These are phyloP conservation scores for Stenodema calcarata DNA, from an alignment of 2,888 invertebrate genomes.

Conservation along the genomic window DNA sequence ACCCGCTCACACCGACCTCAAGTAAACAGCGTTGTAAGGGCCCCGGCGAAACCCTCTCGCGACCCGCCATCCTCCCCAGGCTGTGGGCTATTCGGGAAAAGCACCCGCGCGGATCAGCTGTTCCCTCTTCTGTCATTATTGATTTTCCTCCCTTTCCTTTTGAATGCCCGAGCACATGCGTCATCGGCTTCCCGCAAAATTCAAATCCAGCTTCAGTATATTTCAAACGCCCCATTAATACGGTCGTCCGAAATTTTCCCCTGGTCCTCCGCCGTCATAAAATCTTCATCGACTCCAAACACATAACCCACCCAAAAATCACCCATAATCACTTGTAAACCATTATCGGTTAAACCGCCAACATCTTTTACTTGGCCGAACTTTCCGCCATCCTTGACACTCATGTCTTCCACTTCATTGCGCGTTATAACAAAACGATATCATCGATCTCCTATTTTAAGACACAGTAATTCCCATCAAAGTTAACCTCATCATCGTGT, in stretches of 20 bases:
- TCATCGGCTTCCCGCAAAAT: conserved; percentile 44
- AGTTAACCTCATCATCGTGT: neutral
- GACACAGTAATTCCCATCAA: neutral
- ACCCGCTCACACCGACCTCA: neutral
- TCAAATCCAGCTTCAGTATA: conserved; percentile 13
- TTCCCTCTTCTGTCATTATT: conserved; percentile 30
- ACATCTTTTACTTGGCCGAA: neutral
- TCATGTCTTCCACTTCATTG: neutral
- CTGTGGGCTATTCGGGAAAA: conserved; percentile 21
- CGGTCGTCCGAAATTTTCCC: too few species aligned
- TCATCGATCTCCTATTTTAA: neutral
- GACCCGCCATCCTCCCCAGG: neutral
- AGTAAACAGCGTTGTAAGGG: conserved; percentile 22
- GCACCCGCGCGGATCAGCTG: conserved; percentile 22
- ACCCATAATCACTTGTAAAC: too few species aligned
- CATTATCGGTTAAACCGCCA: neutral
- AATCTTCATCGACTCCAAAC: too few species aligned
- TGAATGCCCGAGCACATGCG: conserved; percentile 41
- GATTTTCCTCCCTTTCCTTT: conserved; percentile 20
- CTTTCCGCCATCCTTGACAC: neutral
- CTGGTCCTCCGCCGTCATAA: too few species aligned
- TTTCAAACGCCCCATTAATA: neutral
- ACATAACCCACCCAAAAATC: neutral
- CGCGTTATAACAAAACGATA: neutral
- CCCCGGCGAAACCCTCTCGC: neutral